Percentiles rank a stretch among this genome's conserved stretches.
Conservation (phyloP, 2,888 invertebrate species). For the Cerastis rubricosa region DNA sequence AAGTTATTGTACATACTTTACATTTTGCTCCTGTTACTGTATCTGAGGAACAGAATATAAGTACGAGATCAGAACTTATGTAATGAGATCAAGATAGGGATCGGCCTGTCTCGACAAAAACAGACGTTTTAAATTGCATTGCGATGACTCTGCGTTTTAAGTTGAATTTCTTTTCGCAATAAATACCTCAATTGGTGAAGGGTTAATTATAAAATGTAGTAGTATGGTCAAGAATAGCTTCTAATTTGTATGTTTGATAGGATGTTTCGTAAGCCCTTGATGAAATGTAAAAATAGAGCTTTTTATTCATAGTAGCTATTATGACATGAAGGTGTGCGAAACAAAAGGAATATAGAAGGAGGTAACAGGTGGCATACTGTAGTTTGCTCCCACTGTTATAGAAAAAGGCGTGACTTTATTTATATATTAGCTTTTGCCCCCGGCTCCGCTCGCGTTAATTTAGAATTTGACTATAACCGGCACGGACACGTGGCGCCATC, state of each 20-base stretch:
- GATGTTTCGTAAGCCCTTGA: background rate
- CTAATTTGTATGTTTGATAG: constrained; percentile 3
- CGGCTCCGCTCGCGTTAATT: too few relatives aligned
- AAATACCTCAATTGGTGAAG: constrained; percentile 75
- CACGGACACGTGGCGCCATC: too few relatives aligned
- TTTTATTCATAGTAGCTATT: background rate
- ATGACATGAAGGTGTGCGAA: background rate
- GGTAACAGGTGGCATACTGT: background rate
- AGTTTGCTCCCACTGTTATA: background rate
- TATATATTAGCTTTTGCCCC: background rate
- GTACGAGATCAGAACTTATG: constrained; percentile 73
- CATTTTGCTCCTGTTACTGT: constrained; percentile 51
- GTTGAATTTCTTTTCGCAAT: constrained; percentile 81
- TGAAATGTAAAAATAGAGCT: background rate
- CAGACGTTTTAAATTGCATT: constrained; percentile 84
- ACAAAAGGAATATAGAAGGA: background rate
- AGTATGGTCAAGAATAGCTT: constrained; percentile 19
- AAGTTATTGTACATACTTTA: constrained; percentile 44
- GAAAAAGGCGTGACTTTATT: background rate
- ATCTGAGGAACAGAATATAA: constrained; percentile 50
- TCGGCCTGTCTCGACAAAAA: constrained; percentile 75
- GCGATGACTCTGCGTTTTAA: constrained; percentile 79
- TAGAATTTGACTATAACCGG: too few relatives aligned
- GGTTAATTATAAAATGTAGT: constrained; percentile 72
- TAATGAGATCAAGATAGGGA: constrained; percentile 80